These are phyloP conservation scores for Tenthredo distinguenda DNA, from an alignment of 2,888 invertebrate genomes.

Conservation along the genomic window DNA sequence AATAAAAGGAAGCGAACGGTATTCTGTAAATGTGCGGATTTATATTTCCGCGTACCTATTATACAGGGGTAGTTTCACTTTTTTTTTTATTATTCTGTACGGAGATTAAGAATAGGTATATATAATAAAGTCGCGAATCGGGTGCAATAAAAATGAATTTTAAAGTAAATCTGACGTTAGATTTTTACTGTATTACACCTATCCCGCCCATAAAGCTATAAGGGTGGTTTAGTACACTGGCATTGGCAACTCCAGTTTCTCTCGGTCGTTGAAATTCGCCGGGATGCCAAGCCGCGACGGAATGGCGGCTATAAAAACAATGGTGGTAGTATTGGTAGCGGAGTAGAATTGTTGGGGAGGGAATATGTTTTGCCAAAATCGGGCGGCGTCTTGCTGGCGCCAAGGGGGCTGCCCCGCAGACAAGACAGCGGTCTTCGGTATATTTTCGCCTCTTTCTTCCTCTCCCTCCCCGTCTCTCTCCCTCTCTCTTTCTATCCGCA, in stretches of 20 bases:
- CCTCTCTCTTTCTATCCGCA: not conserved
- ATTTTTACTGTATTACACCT: not conserved
- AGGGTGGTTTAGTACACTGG: not conserved
- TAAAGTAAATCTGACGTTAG: not conserved
- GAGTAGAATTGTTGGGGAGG: not conserved
- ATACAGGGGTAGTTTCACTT: too few species aligned
- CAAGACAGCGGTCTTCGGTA: constrained; percentile 9
- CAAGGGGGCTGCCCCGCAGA: constrained; percentile 39
- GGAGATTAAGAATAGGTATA: not conserved
- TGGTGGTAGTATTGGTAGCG: not conserved
- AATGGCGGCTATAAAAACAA: constrained; percentile 46
- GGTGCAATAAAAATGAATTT: not conserved
- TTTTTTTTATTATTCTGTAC: too few species aligned
- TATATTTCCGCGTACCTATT: too few species aligned
- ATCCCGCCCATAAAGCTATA: not conserved
- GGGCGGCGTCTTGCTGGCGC: constrained; percentile 45
- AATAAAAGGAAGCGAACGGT: too few species aligned
- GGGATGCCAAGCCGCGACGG: not conserved
- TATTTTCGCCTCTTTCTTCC: constrained; percentile 7
- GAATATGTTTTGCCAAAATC: constrained; percentile 51
- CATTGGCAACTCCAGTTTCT: not conserved
- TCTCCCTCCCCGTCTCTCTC: not conserved
- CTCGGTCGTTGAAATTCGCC: not conserved
- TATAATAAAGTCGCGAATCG: not conserved
- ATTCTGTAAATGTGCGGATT: too few species aligned